Evolutionary conservation across 2,113 vertebrate species (phyloP).

Genomic region (Protomyctophum bolini): DNA sequence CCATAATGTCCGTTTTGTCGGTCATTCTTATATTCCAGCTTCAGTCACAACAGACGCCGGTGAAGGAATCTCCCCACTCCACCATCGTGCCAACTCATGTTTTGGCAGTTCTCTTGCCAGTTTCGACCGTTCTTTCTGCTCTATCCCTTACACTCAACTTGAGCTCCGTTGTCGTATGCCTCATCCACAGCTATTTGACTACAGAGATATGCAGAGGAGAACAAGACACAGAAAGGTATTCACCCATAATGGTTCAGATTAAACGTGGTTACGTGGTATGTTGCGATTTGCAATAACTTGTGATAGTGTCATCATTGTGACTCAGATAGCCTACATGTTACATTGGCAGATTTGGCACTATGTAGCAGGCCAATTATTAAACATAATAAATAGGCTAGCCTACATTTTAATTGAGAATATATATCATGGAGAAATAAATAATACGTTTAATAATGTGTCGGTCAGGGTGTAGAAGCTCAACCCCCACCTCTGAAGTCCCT

Average conservation of each 20-base stretch:
- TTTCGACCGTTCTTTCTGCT: conserved; percentile 81
- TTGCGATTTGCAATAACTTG: background rate
- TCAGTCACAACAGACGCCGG: conserved; percentile 70
- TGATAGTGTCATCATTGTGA: background rate
- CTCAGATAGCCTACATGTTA: too few species aligned
- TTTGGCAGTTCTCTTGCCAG: conserved; percentile 76
- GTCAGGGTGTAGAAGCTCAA: conserved; percentile 37
- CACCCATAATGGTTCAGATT: background rate
- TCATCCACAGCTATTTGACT: conserved; percentile 85
- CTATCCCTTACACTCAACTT: conserved; percentile 86
- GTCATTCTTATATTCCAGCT: conserved; percentile 88
- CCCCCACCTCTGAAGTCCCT: conserved; percentile 40
- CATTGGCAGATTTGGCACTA: background rate
- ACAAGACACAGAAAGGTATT: conserved; percentile 80
- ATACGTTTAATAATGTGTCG: conserved; percentile 9
- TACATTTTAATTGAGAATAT: too few species aligned
- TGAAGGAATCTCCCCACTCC: conserved; percentile 53
- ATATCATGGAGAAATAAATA: too few species aligned
- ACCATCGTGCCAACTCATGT: conserved; percentile 60
- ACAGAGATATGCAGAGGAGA: conserved; percentile 83
- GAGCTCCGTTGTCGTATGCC: conserved; percentile 82
- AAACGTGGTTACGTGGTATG: background rate
- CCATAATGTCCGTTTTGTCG: conserved; percentile 84
- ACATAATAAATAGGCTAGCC: too few species aligned
- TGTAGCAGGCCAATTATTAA: too few species aligned